Evolutionary conservation across 2,797 vertebrate genomes (phyloP).

Genomic region (Tolypeutes matacus): DNA sequence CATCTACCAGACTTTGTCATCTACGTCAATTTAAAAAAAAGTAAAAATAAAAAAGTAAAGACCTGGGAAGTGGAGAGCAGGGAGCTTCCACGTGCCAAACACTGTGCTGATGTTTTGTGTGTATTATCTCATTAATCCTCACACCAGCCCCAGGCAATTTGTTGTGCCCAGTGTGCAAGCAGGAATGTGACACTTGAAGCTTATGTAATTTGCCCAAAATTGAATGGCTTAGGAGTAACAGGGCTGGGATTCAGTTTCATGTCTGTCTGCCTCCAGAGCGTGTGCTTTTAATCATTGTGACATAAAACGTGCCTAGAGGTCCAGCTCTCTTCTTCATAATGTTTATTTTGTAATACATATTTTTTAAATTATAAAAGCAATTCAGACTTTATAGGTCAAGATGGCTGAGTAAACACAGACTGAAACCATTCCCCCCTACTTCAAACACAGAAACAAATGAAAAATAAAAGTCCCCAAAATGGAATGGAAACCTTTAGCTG

Average conservation of each 20-base stretch:
- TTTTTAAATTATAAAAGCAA: slow-evolving; percentile 40
- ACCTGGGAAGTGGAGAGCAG: not conserved
- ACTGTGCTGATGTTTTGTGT: not conserved
- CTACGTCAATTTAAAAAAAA: not conserved
- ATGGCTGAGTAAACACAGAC: not conserved
- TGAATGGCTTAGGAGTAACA: not conserved
- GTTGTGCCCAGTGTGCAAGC: not conserved
- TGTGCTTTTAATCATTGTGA: not conserved
- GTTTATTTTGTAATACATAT: not conserved
- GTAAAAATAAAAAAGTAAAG: not conserved
- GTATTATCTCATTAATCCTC: not conserved
- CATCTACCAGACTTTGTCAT: not conserved
- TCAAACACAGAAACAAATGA: not conserved
- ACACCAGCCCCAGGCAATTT: not conserved
- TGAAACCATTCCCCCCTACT: not conserved
- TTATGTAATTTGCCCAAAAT: no score
- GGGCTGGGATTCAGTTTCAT: not conserved
- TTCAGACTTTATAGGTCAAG: slow-evolving; percentile 8
- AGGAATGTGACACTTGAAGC: not conserved
- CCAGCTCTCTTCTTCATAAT: not conserved
- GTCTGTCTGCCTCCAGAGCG: not conserved
- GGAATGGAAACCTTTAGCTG: not conserved
- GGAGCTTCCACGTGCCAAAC: not conserved
- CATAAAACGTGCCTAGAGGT: no score
- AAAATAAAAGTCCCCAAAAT: not conserved